These are phyloP conservation scores for Apostichopus parvimensis DNA, from an alignment of 35 echinoderm and acorn worm genomes.

Conservation along the genomic window DNA sequence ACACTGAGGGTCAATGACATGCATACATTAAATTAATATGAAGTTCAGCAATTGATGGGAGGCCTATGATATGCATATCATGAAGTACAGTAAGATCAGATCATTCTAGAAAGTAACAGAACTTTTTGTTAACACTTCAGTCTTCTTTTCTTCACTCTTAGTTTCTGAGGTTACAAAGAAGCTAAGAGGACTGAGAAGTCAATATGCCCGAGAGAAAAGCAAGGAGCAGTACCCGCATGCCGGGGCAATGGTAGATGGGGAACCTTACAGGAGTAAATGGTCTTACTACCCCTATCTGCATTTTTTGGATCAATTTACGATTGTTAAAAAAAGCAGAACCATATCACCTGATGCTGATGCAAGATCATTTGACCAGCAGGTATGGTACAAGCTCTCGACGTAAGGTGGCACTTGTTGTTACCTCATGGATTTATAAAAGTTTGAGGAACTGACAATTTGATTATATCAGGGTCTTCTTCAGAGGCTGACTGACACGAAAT, in stretches of 20 bases:
- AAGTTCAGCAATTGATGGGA: too few relatives aligned
- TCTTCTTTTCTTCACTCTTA: neutral
- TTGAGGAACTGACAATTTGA: too few relatives aligned
- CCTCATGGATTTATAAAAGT: too few relatives aligned
- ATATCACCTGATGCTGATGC: neutral
- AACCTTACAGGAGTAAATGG: conserved; percentile 4
- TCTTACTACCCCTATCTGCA: neutral
- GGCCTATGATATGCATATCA: too few relatives aligned
- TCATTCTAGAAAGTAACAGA: too few relatives aligned
- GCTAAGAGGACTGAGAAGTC: conserved; percentile 31
- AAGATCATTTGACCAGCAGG: neutral
- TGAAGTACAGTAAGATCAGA: too few relatives aligned
- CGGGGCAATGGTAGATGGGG: neutral
- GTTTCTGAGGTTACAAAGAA: conserved; percentile 10
- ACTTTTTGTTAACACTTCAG: too few relatives aligned
- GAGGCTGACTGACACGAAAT: too few relatives aligned
- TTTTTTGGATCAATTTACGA: conserved; percentile 30
- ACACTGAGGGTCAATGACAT: too few relatives aligned
- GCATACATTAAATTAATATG: too few relatives aligned
- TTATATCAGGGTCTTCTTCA: too few relatives aligned
- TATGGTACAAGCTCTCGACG: neutral
- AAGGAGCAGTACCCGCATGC: neutral
- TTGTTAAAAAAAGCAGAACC: neutral
- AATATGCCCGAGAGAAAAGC: conserved; percentile 15
- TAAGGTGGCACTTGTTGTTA: too few relatives aligned